Evolutionary conservation across 2,797 vertebrate genomes (phyloP), one percentile per base, ranked within the genome.

Genomic region (Coranthus polyacanthus): DNA sequence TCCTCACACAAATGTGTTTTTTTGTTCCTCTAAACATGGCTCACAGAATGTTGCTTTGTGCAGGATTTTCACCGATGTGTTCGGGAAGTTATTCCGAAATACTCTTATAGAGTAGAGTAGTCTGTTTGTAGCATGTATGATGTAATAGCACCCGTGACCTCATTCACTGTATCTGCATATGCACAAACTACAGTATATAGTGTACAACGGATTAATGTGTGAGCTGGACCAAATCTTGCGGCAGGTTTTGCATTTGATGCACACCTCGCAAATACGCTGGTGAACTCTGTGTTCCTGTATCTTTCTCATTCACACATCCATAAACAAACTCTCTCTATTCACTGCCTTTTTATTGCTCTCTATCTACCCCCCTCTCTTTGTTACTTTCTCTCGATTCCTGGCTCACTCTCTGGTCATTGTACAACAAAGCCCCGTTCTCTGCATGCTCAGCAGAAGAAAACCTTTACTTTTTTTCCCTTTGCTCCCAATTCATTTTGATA

Each of bases 391-490:
- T 80, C 61, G 66, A 43, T 81, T 72, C 39, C 39, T 53, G 58
- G 39, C 78, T 81, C 66, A 26, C 46, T 65, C 61, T 55, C 37
- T 52, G 78, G 79, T 74, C 82, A 85, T 63, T 72, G 75, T 71
- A 67, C 69, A 82, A 77, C 76, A 84, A 84, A 85, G 75, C 59
- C 18, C 12, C n/a, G 58, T 44, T 65, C 72, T 51, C 41, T 85
- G 79, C 84, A 45, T 41, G 52, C 71, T 82, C 78, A 86, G 88
- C 79, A 83, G 75, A 84, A 89, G 62, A 73, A 79, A 87, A 88
- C 72, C 70, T 81, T 68, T 59, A 61, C 47, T 38, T 65, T 86
- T 81, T 66, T 64, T 24, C 32, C 60, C 70, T 67, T 32, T 78
- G 62, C 77, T 75, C 37, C 58, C 60, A 63, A 73, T 87, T 84